These are phyloP conservation scores for Alentia gelatinosa DNA, from an alignment of 2,888 invertebrate genomes.

Conservation along the genomic window DNA sequence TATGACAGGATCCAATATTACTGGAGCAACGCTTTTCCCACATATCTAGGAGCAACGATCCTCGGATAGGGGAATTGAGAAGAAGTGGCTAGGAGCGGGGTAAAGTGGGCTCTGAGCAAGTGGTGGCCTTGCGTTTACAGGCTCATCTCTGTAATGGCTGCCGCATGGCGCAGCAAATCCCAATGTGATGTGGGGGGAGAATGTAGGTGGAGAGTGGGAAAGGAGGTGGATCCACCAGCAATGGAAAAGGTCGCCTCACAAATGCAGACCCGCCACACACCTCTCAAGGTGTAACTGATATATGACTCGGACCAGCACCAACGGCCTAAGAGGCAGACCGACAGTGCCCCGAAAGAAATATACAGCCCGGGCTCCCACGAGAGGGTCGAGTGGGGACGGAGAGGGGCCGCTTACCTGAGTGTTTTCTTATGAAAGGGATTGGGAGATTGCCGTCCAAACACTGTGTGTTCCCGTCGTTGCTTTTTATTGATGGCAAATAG, in stretches of 20 bases:
- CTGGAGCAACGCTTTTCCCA: too few species aligned
- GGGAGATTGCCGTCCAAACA: neutral
- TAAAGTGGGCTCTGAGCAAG: neutral
- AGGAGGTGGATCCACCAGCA: neutral
- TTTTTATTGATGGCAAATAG: constrained; percentile 17
- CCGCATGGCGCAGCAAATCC: neutral
- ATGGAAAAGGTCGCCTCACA: constrained; percentile 10
- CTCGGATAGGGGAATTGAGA: neutral
- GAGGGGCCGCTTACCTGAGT: constrained; percentile 1
- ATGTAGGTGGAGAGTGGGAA: neutral
- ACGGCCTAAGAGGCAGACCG: neutral
- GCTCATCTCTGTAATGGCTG: constrained; percentile 6
- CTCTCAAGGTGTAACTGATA: constrained; percentile 38
- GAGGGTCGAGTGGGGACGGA: neutral
- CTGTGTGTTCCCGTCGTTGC: neutral
- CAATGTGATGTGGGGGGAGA: neutral
- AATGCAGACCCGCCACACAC: neutral
- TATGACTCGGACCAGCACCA: neutral
- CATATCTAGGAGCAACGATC: too few species aligned
- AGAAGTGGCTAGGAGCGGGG: neutral
- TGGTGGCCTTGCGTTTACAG: neutral
- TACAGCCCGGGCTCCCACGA: neutral
- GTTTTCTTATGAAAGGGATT: neutral
- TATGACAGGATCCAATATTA: too few species aligned
- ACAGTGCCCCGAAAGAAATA: neutral